These are phyloP conservation scores for Dipodomys spectabilis DNA, from an alignment of 2,113 vertebrate species.

Conservation along the genomic window DNA sequence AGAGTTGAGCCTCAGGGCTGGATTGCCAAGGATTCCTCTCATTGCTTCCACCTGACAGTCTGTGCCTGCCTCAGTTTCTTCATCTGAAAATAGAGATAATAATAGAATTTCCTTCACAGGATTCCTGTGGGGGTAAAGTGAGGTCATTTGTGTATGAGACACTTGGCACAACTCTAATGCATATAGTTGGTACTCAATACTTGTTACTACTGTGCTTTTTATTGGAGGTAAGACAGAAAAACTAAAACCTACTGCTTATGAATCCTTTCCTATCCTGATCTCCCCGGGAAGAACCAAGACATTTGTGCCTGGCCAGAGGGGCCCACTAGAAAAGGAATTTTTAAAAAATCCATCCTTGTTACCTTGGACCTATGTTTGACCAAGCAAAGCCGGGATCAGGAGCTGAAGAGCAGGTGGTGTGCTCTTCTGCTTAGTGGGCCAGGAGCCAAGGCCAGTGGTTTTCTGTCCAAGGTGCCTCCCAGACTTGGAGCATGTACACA, in stretches of 20 bases:
- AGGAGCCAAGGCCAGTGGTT: not conserved
- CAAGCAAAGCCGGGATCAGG: not conserved
- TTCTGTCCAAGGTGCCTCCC: not conserved
- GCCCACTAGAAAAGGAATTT: not conserved
- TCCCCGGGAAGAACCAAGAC: not conserved
- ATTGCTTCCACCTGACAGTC: not conserved
- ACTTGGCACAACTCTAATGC: too few relatives aligned
- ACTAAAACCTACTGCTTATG: not conserved
- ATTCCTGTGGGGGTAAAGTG: not conserved
- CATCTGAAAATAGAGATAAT: not conserved
- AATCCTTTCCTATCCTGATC: not conserved
- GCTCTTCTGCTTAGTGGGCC: not conserved
- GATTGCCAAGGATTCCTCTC: not conserved
- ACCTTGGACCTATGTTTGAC: not conserved
- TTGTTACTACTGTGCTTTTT: not conserved
- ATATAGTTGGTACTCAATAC: not conserved
- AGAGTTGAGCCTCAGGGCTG: not conserved
- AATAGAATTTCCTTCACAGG: not conserved
- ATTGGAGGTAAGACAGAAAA: not conserved
- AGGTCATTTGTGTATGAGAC: not conserved
- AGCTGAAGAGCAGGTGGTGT: fast-evolving
- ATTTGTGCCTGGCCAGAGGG: not conserved
- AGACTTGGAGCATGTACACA: not conserved
- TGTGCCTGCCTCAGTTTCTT: not conserved
- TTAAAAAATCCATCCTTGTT: not conserved